These are phyloP conservation scores for Enoplosus armatus DNA, from an alignment of 2,797 vertebrate species.

Conservation along the genomic window DNA sequence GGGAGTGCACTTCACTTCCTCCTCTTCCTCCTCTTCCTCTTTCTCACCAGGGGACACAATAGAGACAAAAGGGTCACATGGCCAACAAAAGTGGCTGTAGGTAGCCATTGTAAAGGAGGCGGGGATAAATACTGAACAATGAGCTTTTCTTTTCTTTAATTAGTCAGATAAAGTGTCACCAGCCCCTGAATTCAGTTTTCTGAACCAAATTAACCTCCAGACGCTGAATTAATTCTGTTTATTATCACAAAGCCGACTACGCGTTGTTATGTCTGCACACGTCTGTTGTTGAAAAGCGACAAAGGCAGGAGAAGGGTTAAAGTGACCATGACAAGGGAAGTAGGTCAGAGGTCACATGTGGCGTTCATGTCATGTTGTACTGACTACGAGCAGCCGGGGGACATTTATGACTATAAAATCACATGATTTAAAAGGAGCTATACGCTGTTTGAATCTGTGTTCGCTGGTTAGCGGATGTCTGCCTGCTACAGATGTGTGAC, in stretches of 20 bases:
- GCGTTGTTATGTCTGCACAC: rapidly evolving
- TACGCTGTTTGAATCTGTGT: too few relatives aligned
- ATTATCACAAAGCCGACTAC: not conserved
- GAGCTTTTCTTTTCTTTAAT: not conserved
- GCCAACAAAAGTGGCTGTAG: not conserved
- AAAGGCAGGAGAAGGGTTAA: too few relatives aligned
- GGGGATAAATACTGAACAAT: slow-evolving; percentile 12
- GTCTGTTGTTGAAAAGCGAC: not conserved
- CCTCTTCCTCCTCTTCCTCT: slow-evolving; percentile 9
- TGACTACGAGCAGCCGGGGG: too few relatives aligned
- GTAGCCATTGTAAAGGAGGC: not conserved
- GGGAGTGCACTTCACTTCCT: slow-evolving; percentile 5
- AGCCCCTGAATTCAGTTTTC: not conserved
- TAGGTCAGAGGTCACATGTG: not conserved
- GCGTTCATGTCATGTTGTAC: not conserved
- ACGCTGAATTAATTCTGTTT: not conserved
- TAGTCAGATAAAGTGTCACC: not conserved
- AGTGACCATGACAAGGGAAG: too few relatives aligned
- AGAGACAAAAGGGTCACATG: slow-evolving; percentile 6
- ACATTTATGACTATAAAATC: too few relatives aligned
- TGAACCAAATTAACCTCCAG: not conserved
- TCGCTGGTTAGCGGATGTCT: too few relatives aligned
- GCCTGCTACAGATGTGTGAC: too few relatives aligned
- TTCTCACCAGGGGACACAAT: slow-evolving; percentile 14
- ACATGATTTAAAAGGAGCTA: too few relatives aligned